Evolutionary conservation across 2,113 vertebrate genomes (phyloP), one percentile per base, ranked within the genome.

Genomic region (Paraplagusia blochii): DNA sequence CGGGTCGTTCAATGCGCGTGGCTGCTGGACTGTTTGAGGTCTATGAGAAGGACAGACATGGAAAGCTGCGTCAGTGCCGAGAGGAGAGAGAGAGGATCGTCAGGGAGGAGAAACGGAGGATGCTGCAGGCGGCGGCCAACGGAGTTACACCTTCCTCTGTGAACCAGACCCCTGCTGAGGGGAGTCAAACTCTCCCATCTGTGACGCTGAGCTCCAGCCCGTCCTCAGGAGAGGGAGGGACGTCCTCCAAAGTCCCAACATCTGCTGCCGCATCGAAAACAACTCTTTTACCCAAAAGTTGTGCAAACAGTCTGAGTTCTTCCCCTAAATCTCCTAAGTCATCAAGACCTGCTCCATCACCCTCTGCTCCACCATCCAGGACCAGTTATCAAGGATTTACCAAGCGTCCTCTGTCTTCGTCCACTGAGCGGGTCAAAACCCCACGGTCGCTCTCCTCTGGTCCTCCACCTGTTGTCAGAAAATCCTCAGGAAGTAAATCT

Each of bases 31-130:
- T 97, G 73, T 98, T 95, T 46, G 96, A 98, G 69, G 93, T 93
- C 43, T 95, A 93, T 39, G 96, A 99, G 81, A 88, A 81, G 22
- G 94, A 96, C 52, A 79, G 96, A 44, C 92, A 92, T 34, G 87
- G 85, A 65, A 99, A 99, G 64, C 90, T 99, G 61, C 89, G 93
- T 82, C 93, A 95, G 71, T 99, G 96, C 87, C 88, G 92, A 53
- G 93, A 94, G 13, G 95, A 98, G 66, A 86, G 96, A 45, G 96
- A 97, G 78, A 85, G 91, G 85, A 96, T 98, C 10, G 85, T 97
- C n/a, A 87, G 92, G 7, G 94, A 96, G 80, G 96, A 98, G 75
- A 96, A 94, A 69, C 83, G 93, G n/a, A 85, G 92, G 64, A 89
- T 94, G 46, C 86, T 95, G 38, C 90, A 92, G 6, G 90, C 92